Evolutionary conservation across 2,797 vertebrate species (phyloP).

Genomic region (Melanotaenia nigrans): DNA sequence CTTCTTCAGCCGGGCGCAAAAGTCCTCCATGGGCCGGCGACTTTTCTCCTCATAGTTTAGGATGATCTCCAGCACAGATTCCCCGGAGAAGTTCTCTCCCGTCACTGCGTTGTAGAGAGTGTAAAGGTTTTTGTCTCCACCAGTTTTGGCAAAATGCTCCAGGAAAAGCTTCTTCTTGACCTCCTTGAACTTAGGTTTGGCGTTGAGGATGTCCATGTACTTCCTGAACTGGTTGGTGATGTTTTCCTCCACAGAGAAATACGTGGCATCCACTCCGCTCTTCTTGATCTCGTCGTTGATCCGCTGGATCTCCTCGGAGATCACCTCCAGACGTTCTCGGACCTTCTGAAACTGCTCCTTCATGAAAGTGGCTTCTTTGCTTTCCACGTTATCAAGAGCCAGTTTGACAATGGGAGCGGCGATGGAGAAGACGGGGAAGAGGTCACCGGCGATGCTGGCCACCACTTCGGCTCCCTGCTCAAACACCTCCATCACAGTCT

Average conservation of each 20-base stretch:
- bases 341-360: slow-evolving; percentile 86
- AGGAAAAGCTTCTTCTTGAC: slow-evolving; percentile 84
- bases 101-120: slow-evolving; percentile 79
- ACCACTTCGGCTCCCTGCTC: slow-evolving; percentile 83
- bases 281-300: slow-evolving; percentile 84
- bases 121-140: slow-evolving; percentile 81
- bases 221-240: slow-evolving; percentile 86
- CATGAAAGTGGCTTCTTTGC: slow-evolving; percentile 83
- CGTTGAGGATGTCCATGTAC: slow-evolving; percentile 86
- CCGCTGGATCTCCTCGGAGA: slow-evolving; percentile 79
- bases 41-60: slow-evolving; percentile 84
- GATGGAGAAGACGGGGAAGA: slow-evolving; percentile 84
- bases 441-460: slow-evolving; percentile 81
- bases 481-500: slow-evolving; percentile 83
- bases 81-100: slow-evolving; percentile 77
- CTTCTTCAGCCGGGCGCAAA: slow-evolving; percentile 83
- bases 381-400: slow-evolving; percentile 83
- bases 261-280: slow-evolving; percentile 74
- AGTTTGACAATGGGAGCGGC: slow-evolving; percentile 82
- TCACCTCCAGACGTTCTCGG: slow-evolving; percentile 78
- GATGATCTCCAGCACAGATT: slow-evolving; percentile 81
- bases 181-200: slow-evolving; percentile 81
- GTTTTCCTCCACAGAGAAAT: slow-evolving; percentile 85
- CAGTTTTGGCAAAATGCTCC: slow-evolving; percentile 77
- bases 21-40: slow-evolving; percentile 80